Evolutionary conservation across 2,888 invertebrate genomes (phyloP).

Genomic region (Heliconius charithonia): DNA sequence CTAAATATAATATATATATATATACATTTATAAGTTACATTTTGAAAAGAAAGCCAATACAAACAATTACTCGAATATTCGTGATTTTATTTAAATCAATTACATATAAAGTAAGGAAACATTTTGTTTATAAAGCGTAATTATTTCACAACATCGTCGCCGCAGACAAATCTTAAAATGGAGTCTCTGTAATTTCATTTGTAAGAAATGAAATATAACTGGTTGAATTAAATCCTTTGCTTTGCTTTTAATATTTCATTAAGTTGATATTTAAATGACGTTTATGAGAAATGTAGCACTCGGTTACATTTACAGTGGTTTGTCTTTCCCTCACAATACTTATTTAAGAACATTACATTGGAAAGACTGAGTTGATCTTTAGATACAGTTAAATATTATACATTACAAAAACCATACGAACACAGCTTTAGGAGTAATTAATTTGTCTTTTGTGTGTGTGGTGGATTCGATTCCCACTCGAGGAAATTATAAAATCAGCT

Average conservation of each 20-base stretch:
- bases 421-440: too few relatives aligned
- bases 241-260: conserved; percentile 12
- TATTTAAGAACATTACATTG: not conserved
- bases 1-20: too few relatives aligned
- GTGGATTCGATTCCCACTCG: not conserved
- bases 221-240: conserved; percentile 12
- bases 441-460: too few relatives aligned
- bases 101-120: not conserved
- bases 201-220: not conserved
- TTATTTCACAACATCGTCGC: conserved; percentile 25
- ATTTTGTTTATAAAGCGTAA: conserved; percentile 11
- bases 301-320: not conserved
- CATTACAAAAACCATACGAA: too few relatives aligned
- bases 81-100: not conserved
- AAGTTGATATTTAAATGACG: not conserved
- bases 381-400: not conserved
- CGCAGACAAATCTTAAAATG: conserved; percentile 20
- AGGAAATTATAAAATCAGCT: too few relatives aligned
- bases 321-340: not conserved
- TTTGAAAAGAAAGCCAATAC: too few relatives aligned
- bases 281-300: conserved; percentile 5
- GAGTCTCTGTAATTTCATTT: conserved; percentile 3
- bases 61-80: not conserved
- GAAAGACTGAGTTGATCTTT: not conserved
- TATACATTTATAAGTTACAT: too few relatives aligned